phyloP scores from a whole-genome alignment of 1,140 invertebrate species.

The Thaumatotibia leucotreta region DNA sequence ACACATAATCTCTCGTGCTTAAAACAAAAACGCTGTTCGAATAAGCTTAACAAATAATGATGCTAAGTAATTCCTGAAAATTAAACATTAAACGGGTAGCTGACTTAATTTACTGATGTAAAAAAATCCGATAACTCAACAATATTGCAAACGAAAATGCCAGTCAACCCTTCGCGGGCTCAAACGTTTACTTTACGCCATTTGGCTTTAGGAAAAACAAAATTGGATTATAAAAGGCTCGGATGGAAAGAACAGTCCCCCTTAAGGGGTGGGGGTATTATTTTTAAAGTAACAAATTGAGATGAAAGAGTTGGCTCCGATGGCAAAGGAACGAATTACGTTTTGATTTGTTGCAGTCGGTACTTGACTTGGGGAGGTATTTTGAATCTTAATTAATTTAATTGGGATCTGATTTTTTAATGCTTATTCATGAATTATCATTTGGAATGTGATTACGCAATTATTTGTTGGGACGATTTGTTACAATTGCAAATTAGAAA shows the following conservation, averaged over 20 bases:
- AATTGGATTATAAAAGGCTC: constrained; percentile 12
- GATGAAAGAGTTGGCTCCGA: background rate
- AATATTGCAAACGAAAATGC: background rate
- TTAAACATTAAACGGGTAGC: background rate
- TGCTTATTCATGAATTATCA: background rate
- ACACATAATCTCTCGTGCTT: no score
- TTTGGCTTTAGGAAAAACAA: constrained; percentile 8
- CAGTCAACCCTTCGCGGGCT: background rate
- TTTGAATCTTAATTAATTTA: background rate
- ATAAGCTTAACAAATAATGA: background rate
- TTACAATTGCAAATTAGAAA: no score
- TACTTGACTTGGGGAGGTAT: background rate
- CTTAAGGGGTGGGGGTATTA: background rate
- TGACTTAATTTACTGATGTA: background rate
- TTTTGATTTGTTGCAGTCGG: background rate
- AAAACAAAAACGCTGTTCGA: no score
- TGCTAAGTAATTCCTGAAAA: background rate
- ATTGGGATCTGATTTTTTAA: background rate
- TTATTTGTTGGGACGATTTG: no score
- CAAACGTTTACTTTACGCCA: constrained; percentile 9
- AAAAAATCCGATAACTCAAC: background rate
- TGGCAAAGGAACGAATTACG: constrained; percentile 1
- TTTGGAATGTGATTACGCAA: background rate
- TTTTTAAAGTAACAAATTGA: constrained; percentile 11
- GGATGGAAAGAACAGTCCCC: constrained; percentile 2